Conservation (phyloP, 2,797 vertebrate species). For the Sebastes trivittatus region DNA sequence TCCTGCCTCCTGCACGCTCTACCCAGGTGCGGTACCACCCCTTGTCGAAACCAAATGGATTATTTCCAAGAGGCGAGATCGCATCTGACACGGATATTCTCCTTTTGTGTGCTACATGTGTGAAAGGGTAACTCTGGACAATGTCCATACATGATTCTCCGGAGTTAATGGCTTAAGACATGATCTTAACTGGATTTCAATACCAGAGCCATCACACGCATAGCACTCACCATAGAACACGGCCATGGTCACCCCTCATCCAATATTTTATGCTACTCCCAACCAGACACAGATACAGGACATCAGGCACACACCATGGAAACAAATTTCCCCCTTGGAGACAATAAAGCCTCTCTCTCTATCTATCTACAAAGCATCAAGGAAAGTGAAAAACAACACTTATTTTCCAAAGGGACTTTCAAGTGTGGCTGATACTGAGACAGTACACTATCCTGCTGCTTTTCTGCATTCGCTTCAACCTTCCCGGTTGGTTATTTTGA, state of each 20-base stretch:
- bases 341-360: neutral
- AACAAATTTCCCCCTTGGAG: neutral
- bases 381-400: neutral
- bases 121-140: too few species aligned
- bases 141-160: too few species aligned
- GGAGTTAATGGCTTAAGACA: neutral
- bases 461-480: neutral
- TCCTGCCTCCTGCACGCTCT: too few species aligned
- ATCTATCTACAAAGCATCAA: neutral
- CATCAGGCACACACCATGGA: neutral
- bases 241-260: neutral
- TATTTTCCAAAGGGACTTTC: neutral
- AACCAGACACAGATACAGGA: neutral
- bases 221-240: neutral
- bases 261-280: neutral
- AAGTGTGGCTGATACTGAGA: neutral
- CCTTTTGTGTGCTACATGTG: too few species aligned
- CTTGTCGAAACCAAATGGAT: neutral
- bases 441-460: neutral
- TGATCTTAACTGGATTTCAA: neutral
- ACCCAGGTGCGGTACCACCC: neutral
- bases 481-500: neutral
- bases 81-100: neutral
- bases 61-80: neutral
- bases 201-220: neutral